Percentiles rank a stretch among this genome's conserved stretches.
These are phyloP conservation scores for Spodoptera frugiperda DNA, from an alignment of 1,140 invertebrate species.

Conservation along the genomic window DNA sequence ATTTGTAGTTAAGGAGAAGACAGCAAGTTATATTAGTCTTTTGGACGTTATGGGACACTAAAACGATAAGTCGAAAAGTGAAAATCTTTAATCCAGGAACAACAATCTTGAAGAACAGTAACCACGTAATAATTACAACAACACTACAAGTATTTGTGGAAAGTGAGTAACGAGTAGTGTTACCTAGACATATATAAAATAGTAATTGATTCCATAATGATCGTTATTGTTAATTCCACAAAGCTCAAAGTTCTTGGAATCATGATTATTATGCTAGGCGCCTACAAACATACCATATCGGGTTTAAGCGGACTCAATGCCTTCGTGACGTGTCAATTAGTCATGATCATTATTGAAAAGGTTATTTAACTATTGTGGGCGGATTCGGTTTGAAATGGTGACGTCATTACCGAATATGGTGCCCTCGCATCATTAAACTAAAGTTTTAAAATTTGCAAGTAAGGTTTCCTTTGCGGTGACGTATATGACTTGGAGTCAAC, in stretches of 20 bases:
- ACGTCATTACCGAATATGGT: constrained; percentile 20
- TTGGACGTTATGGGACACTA: too few relatives aligned
- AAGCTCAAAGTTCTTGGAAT: constrained; percentile 5
- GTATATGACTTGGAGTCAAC: background rate
- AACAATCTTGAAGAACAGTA: too few relatives aligned
- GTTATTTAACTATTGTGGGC: constrained; percentile 34
- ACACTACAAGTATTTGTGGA: too few relatives aligned
- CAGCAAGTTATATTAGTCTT: too few relatives aligned
- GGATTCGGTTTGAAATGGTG: background rate
- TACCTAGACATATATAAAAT: too few relatives aligned
- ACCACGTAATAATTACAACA: too few relatives aligned
- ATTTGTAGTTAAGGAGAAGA: too few relatives aligned
- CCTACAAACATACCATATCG: background rate
- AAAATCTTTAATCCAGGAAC: too few relatives aligned
- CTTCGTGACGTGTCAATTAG: constrained; percentile 27
- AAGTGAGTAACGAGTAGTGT: too few relatives aligned
- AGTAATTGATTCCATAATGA: background rate
- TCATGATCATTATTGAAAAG: constrained; percentile 48
- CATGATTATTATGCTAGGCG: constrained; percentile 25
- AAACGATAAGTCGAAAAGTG: too few relatives aligned
- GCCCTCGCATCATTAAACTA: background rate
- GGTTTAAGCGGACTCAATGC: constrained; percentile 16
- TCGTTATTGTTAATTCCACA: constrained; percentile 1
- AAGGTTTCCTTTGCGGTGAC: background rate
- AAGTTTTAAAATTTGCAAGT: too few relatives aligned